Conservation (phyloP, 2,888 invertebrate genomes). For the Polymixis lichenea region DNA sequence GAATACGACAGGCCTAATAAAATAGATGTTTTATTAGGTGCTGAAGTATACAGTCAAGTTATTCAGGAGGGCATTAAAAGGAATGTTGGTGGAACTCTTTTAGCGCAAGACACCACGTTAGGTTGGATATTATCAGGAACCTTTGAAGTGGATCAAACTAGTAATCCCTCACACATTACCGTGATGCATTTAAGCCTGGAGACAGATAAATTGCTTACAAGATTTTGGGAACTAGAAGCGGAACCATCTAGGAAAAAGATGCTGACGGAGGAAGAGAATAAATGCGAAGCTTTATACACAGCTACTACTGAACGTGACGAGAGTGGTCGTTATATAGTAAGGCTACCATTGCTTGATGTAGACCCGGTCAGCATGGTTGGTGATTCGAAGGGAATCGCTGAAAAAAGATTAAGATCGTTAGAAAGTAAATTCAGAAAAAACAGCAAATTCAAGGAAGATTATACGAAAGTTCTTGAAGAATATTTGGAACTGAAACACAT, state of each 20-base stretch:
- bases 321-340: constrained; percentile 9
- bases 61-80: no score
- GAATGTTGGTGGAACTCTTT: background rate
- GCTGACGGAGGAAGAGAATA: constrained; percentile 9
- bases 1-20: no score
- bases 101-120: constrained; percentile 23
- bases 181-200: background rate
- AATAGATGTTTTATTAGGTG: no score
- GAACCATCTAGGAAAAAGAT: background rate
- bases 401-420: background rate
- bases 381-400: constrained; percentile 7
- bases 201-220: background rate
- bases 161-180: background rate
- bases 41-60: no score
- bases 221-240: constrained; percentile 8
- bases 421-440: background rate
- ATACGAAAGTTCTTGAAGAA: background rate
- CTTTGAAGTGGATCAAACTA: background rate
- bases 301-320: background rate
- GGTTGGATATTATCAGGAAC: constrained; percentile 63
- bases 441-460: no score
- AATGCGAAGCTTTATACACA: constrained; percentile 3
- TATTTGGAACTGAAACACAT: background rate
- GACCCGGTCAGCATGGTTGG: background rate
- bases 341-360: constrained; percentile 9